phyloP scores from a whole-genome alignment of 2,113 vertebrate genomes.

The Syrmaticus mikado region DNA sequence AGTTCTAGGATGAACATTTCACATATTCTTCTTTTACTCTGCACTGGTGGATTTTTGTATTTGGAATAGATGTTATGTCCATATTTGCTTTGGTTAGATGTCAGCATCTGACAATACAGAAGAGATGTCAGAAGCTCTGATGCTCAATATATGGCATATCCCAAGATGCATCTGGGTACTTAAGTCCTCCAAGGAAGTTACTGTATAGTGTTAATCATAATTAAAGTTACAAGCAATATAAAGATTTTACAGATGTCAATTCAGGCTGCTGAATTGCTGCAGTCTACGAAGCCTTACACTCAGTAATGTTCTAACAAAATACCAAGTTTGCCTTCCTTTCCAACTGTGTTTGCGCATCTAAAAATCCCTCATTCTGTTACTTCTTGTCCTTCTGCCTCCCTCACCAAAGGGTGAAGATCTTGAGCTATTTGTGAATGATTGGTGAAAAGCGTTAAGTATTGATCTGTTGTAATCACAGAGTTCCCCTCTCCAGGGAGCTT shows the following conservation, averaged over 20 bases:
- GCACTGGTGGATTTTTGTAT: neutral
- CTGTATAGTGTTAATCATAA: neutral
- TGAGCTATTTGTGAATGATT: neutral
- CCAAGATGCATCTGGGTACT: neutral
- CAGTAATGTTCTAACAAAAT: neutral
- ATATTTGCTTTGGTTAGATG: neutral
- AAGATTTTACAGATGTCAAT: neutral
- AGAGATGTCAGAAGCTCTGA: neutral
- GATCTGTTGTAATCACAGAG: neutral
- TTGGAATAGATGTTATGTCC: neutral
- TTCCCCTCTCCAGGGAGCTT: neutral
- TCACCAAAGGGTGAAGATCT: neutral
- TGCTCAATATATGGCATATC: neutral
- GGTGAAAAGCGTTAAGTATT: neutral
- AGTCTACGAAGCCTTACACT: neutral
- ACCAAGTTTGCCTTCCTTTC: neutral
- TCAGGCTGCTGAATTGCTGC: neutral
- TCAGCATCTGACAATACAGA: neutral
- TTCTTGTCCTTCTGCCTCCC: neutral
- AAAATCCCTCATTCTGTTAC: neutral
- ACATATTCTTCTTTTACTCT: neutral
- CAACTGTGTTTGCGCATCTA: neutral
- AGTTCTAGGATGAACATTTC: fast-evolving
- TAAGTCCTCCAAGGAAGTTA: neutral
- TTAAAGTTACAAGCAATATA: neutral